Evolutionary conservation across 37 sponge, comb jelly and placozoan species (phyloP).

Genomic region (Diacarnus erythraeanus): DNA sequence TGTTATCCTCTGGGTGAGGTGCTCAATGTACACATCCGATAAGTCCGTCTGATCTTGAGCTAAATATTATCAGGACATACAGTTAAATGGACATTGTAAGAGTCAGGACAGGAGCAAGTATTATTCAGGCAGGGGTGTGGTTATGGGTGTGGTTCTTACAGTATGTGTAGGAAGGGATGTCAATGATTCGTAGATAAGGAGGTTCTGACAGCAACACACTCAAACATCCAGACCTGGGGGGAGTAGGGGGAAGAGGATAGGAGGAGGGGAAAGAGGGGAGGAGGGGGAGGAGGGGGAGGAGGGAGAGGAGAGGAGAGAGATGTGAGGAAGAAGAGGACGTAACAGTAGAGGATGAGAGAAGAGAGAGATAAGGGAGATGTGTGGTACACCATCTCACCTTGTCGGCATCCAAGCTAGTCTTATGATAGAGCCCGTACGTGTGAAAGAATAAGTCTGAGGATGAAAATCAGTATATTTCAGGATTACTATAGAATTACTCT

Average conservation of each 20-base stretch:
- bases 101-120: neutral
- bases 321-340: neutral
- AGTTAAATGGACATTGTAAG: neutral
- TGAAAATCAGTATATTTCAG: neutral
- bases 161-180: conserved; percentile 44
- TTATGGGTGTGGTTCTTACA: conserved; percentile 25
- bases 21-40: conserved; percentile 44
- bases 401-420: conserved; percentile 51
- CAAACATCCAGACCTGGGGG: conserved; percentile 47
- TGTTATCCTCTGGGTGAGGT: conserved; percentile 20
- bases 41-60: conserved; percentile 20
- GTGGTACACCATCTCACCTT: neutral
- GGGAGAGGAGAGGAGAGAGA: neutral
- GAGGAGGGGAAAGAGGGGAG: neutral
- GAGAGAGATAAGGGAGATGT: neutral
- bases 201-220: conserved; percentile 40
- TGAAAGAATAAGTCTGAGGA: conserved; percentile 39
- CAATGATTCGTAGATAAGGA: conserved; percentile 61
- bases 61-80: neutral
- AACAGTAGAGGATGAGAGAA: neutral
- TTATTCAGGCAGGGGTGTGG: neutral
- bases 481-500: too few relatives aligned
- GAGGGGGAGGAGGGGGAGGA: neutral
- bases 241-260: neutral
- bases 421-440: conserved; percentile 23